Base-by-base conservation (phyloP, 2,888 invertebrate genomes). In the Caenorhabditis sulstoni region DNA sequence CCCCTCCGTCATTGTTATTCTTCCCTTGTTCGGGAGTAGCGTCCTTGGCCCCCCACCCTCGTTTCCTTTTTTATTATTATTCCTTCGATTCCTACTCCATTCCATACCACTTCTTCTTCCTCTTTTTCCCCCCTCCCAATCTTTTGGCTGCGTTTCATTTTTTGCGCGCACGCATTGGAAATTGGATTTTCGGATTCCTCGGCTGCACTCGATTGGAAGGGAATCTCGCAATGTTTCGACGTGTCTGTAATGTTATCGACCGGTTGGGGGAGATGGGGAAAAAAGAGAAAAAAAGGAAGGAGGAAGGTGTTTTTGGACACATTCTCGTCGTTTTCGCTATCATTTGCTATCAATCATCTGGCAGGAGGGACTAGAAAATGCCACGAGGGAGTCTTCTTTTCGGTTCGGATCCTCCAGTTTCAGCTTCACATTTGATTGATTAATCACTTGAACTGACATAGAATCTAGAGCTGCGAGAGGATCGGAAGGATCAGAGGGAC, bases 1-100 rank as follows among this genome's bases (percentile, higher is more conserved):
- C 29, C 1, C 29, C 29, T 8, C 12, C 20, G 20, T 37, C 29
- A 12, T 22, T 41, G 18, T 45, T 45, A 9, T 45, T 29, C 44
- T 23, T 65, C 22, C 47, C 11, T 20, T 20, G 29, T 14, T 44
- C 47, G 29, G 23, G 12, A 22, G 7, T 12, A 3, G 20, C 41
- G 57, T 67, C 64, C 59, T 57, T 74, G 64, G 64, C 62, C 57
- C 73, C 12, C 7, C 7, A 7, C 14, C n/a, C n/a, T n/a, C n/a
- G n/a, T n/a, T n/a, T 22, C 41, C 45, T 39, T 41, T 41, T 41
- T 22, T 29, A 29, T 44, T 45, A 20, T 61, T 22, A 35, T 23
- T 64, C 64, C 18, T 29, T 64, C 62, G 20, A n/a, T 11, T 39
- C 20, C 41, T 41, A 41, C 41, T 41, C 14, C 41, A 41, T 11